These are phyloP conservation scores for Proctacanthus coquilletti DNA, from an alignment of 1,140 invertebrate species.

Conservation along the genomic window DNA sequence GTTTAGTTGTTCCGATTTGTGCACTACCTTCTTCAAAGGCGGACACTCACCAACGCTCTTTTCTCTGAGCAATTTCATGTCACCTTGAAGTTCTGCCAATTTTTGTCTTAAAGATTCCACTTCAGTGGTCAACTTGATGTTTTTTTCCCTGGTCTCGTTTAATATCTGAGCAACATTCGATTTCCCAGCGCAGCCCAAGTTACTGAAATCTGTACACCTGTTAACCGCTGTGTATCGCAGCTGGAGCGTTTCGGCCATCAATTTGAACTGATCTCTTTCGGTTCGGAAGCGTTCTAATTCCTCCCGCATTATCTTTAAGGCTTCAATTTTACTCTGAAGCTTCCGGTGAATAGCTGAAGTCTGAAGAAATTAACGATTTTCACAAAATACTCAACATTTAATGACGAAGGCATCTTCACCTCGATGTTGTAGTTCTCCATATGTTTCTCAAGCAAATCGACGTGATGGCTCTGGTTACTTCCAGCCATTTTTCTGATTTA, in stretches of 20 bases:
- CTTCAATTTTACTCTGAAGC: conserved; percentile 65
- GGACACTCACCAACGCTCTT: conserved; percentile 12
- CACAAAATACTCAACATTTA: background rate
- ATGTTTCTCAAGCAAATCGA: conserved; percentile 12
- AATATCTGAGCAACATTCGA: conserved; percentile 29
- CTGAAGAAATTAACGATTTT: conserved; percentile 20
- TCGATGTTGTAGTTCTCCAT: conserved; percentile 22
- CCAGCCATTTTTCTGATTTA: no score
- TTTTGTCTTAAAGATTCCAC: conserved; percentile 53
- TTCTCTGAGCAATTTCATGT: conserved; percentile 45
- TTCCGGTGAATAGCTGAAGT: conserved; percentile 48
- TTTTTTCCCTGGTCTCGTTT: conserved; percentile 44
- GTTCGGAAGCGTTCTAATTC: conserved; percentile 63
- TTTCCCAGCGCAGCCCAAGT: conserved; percentile 7
- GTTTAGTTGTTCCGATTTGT: conserved; percentile 10
- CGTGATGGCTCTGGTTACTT: no score
- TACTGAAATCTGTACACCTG: conserved; percentile 22
- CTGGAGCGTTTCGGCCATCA: conserved; percentile 65
- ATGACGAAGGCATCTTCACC: conserved; percentile 8
- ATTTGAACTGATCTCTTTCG: conserved; percentile 65
- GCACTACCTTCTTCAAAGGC: conserved; percentile 18
- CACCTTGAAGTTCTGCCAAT: conserved; percentile 51
- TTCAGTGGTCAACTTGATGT: conserved; percentile 50
- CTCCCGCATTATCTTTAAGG: conserved; percentile 54
- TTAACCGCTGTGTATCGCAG: conserved; percentile 41